Evolutionary conservation across 2,797 vertebrate genomes (phyloP).

Genomic region (Poecilia velifera): DNA sequence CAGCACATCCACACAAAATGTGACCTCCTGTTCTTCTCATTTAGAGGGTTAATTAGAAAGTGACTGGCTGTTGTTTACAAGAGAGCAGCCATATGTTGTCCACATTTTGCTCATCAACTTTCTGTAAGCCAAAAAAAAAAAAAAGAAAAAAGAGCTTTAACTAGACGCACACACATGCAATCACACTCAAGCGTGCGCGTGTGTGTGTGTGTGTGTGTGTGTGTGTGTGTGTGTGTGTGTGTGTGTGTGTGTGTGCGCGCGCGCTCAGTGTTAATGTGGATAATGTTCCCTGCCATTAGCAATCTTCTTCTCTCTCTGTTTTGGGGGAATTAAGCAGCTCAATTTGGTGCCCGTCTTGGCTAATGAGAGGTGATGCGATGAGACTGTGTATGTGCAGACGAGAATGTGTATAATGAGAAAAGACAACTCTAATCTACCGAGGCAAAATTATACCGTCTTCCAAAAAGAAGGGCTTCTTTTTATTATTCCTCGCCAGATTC

Average conservation of each 20-base stretch:
- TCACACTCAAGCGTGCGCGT: conserved; percentile 16
- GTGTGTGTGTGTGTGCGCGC: neutral
- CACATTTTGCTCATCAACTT: conserved; percentile 51
- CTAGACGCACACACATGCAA: conserved; percentile 6
- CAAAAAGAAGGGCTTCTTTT: neutral
- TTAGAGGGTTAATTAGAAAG: conserved; percentile 80
- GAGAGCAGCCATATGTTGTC: conserved; percentile 72
- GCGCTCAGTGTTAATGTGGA: conserved; percentile 37
- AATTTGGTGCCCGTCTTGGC: conserved; percentile 54
- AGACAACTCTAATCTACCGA: conserved; percentile 51
- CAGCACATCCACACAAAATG: conserved; percentile 42
- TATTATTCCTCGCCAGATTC: neutral
- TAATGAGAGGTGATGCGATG: conserved; percentile 65
- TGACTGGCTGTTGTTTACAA: conserved; percentile 71
- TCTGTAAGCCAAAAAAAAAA: conserved; percentile 26
- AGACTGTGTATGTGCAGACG: conserved; percentile 46
- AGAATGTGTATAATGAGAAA: conserved; percentile 54
- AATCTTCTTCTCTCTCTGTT: conserved; percentile 56
- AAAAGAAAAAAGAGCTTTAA: conserved; percentile 11
- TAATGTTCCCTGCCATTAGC: conserved; percentile 55
- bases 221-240: neutral
- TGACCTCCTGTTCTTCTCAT: conserved; percentile 66
- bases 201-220: neutral
- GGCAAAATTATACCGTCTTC: conserved; percentile 24
- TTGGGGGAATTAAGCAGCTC: conserved; percentile 63